These are phyloP conservation scores for Hypsibius dujardini DNA, from an alignment of 1,140 invertebrate species.

Conservation along the genomic window DNA sequence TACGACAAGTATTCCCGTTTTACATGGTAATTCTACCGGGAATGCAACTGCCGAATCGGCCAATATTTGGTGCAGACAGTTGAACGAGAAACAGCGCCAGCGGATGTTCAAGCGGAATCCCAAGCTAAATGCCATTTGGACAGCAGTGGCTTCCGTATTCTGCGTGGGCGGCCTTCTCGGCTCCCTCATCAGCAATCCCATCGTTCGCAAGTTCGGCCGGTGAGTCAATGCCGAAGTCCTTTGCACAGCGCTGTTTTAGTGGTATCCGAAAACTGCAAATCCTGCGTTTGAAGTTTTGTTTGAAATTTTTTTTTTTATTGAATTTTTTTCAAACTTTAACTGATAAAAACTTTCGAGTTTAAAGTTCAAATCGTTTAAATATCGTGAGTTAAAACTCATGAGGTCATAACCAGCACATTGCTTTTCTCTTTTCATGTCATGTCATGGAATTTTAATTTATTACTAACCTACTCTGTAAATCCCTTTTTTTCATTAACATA, in stretches of 20 bases:
- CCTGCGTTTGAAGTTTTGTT: not conserved
- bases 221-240: not conserved
- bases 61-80: not conserved
- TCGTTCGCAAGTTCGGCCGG: not conserved
- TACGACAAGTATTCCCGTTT: no score
- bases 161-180: constrained; percentile 10
- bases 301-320: not conserved
- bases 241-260: not conserved
- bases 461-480: no score
- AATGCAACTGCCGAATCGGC: not conserved
- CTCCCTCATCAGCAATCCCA: not conserved
- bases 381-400: no score
- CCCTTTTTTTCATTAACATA: not conserved
- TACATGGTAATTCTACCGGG: not conserved
- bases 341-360: not conserved
- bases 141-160: constrained; percentile 5
- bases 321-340: not conserved
- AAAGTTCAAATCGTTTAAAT: not conserved
- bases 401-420: no score
- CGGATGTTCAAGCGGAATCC: not conserved
- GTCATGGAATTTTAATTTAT: no score
- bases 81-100: not conserved
- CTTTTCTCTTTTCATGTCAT: no score
- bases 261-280: not conserved
- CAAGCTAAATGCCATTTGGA: constrained; percentile 5